Base-by-base conservation (phyloP, 2,113 vertebrate genomes). In the mouse (Mus musculus) region DNA sequence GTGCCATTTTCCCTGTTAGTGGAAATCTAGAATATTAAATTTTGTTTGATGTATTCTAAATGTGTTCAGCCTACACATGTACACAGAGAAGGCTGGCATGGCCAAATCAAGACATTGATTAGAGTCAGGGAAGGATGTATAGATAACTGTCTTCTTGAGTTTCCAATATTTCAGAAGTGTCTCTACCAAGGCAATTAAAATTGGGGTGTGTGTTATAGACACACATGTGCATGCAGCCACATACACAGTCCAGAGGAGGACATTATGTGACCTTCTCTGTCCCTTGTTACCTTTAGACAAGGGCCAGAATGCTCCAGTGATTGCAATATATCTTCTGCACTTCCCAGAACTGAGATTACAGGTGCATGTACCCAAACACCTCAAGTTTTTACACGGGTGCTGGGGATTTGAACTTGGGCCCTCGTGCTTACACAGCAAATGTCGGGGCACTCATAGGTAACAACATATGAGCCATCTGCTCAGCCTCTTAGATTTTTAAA, bases 21-120 rank as follows among this genome's bases (percentile, higher is more conserved):
- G 13, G 71, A 77, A 93, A 93, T 92, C 39, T 88, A 94, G 77
- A 59, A 10, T 49, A 85, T 63, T 95, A 36, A 80, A 52, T 92
- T 84, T 39, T 73, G 39, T 93, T 84, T 93, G 78, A 30, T 42
- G 46, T 67, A 59, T 93, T 93, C 69, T 75, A 85, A 81, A 39
- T 76, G 24, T 69, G 54, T 93, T 77, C 13, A 80, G 69, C 82
- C 69, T 63, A 52, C 65, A 75, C 52, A 11, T 36, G 14, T 20
- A 46, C 22, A 19, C 3, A 28, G 71, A 75, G 88, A 92, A 93
- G 67, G 85, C 87, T 88, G 36, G 3, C 22, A 19, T 2, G 39
- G 56, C 71, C 28, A 69, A 78, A 88, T 81, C 61, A 80, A 78
- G 88, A 67, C 30, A 73, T 20, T 80, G 63, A 80, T 71, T 85